Base-by-base conservation (phyloP, 1,140 invertebrate species). In the Acromyrmex charruanus region DNA sequence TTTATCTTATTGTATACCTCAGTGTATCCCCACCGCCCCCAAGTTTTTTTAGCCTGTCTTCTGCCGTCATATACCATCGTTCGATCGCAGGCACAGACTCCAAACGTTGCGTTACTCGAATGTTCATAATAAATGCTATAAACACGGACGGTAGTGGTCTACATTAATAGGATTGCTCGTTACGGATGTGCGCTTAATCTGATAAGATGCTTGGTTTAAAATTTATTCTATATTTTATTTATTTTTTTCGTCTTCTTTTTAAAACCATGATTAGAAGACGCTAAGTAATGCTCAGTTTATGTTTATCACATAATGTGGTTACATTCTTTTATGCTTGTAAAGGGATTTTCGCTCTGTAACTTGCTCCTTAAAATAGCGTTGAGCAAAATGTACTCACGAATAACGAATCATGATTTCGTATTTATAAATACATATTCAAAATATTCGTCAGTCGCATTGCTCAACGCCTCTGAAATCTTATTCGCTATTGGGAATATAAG, bases 1-100 rank as follows among this genome's bases (percentile, higher is more conserved):
- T 91, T 90, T 87, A 89, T 84, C 87, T 90, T 89, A 91, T 71
- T 86, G 85, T 92, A 90, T 91, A 89, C 88, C 88, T 92, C 89
- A 90, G 92, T 92, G 89, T 88, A 92, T 87, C 89, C 91, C 90
- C 91, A 90, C 77, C 89, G 77, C 82, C 91, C 88, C 88, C 88
- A 80, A 91, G 89, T 93, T 92, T 94, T 94, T 91, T 94, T 95
- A 92, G 93, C 88, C 91, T 93, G 92, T 87, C 88, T 87, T 88
- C 91, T 90, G 87, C 92, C 90, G 91, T 93, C 91, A 92, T 90
- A 90, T 91, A 80, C 85, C 92, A 93, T 89, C 79, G 81, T 89
- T 85, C 65, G 75, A 88, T 80, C 66, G 61, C 35, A 90, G 65
- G 81, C 72, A 84, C 82, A 75, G 72, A 88, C 84, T 88, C 72